Evolutionary conservation across 2,888 invertebrate genomes (phyloP).

Genomic region (Teleogryllus oceanicus): DNA sequence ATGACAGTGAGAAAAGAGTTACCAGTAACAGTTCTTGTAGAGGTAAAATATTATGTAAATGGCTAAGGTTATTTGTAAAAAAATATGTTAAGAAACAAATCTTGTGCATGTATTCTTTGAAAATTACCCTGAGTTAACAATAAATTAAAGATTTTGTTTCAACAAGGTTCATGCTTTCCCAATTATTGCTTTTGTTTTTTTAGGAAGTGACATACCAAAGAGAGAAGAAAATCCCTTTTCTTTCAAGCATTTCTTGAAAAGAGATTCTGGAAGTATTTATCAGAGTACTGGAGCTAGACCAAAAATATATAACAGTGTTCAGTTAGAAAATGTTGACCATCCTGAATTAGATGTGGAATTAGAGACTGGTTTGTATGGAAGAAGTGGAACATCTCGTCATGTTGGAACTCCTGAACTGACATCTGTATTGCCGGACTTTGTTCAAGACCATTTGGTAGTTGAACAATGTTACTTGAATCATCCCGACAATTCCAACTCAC

Average conservation of each 20-base stretch:
- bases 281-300: constrained; percentile 73
- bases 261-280: constrained; percentile 59
- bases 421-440: constrained; percentile 78
- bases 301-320: constrained; percentile 57
- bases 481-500: constrained; percentile 50
- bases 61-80: not conserved
- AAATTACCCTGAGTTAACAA: constrained; percentile 42
- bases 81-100: not conserved
- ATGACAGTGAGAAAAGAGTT: constrained; percentile 33
- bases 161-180: not conserved
- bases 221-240: constrained; percentile 78
- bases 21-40: constrained; percentile 29
- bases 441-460: constrained; percentile 81
- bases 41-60: constrained; percentile 30
- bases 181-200: constrained; percentile 20
- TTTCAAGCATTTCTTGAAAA: constrained; percentile 77
- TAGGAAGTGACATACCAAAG: constrained; percentile 50
- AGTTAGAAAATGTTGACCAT: constrained; percentile 28
- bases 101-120: not conserved
- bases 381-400: constrained; percentile 28
- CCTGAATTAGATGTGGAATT: constrained; percentile 27
- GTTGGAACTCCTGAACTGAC: constrained; percentile 42
- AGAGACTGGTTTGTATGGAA: constrained; percentile 31
- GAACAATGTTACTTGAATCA: constrained; percentile 65
- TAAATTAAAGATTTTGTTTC: constrained; percentile 28